Evolutionary conservation across 2,888 invertebrate species (phyloP).

Genomic region (Leptinotarsa juncta): DNA sequence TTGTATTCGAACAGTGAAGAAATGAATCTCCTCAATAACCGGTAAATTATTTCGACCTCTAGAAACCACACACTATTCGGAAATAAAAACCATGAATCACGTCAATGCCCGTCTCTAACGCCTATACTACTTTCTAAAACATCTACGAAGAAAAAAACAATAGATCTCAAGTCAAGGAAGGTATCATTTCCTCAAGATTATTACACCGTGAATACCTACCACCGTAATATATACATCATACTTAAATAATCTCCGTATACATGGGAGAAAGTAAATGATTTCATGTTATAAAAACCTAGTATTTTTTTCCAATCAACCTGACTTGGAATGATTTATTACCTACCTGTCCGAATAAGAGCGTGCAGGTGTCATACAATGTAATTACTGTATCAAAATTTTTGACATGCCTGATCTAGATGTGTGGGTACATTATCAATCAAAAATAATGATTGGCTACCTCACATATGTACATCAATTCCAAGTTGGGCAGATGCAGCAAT

Average conservation of each 20-base stretch:
- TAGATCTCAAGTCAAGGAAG: constrained; percentile 5
- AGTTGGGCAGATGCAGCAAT: neutral
- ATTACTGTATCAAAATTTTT: neutral
- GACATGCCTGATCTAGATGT: neutral
- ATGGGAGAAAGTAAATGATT: constrained; percentile 5
- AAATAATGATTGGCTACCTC: neutral
- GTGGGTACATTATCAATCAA: neutral
- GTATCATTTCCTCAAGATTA: constrained; percentile 16
- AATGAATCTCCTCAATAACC: neutral
- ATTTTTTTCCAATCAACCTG: neutral
- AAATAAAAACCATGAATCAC: constrained; percentile 7
- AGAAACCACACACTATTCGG: constrained; percentile 6
- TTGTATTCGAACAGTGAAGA: neutral
- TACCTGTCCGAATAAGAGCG: constrained; percentile 14
- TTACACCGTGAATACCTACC: neutral
- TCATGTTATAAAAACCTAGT: neutral
- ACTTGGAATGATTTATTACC: constrained; percentile 8
- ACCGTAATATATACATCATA: neutral
- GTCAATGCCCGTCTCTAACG: constrained; percentile 12
- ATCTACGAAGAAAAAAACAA: constrained; percentile 15
- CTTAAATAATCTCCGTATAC: constrained; percentile 5
- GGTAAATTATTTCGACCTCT: constrained; percentile 10
- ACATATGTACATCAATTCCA: neutral
- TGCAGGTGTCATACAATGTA: neutral
- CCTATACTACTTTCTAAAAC: constrained; percentile 18